Evolutionary conservation across 2,888 invertebrate genomes (phyloP).

Genomic region (Zaprionus lineosus): DNA sequence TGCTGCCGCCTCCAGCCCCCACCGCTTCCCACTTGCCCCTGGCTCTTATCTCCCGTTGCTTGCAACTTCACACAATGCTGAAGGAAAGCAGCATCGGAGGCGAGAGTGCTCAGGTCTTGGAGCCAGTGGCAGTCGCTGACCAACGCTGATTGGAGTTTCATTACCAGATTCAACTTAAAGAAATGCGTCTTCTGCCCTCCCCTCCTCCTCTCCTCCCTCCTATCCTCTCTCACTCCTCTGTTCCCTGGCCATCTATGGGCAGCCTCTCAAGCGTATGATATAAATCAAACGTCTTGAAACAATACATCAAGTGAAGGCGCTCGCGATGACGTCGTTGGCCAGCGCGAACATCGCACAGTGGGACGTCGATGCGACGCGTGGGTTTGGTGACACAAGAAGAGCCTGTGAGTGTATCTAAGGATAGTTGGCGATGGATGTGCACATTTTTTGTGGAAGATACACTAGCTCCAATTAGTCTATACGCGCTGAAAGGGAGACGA

Average conservation of each 20-base stretch:
- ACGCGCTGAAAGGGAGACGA: no score
- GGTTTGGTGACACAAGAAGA: no score
- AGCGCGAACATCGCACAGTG: no score
- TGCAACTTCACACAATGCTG: slow-evolving; percentile 27
- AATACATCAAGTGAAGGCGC: slow-evolving; percentile 69
- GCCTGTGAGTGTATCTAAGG: no score
- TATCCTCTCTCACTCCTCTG: background rate
- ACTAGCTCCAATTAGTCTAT: no score
- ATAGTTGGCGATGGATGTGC: no score
- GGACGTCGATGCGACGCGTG: no score
- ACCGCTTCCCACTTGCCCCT: slow-evolving; percentile 3
- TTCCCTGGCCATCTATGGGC: slow-evolving; percentile 1
- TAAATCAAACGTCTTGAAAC: slow-evolving; percentile 73
- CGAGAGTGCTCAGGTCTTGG: slow-evolving; percentile 11
- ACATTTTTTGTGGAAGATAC: no score
- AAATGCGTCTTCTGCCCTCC: slow-evolving; percentile 41
- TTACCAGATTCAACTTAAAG: slow-evolving; percentile 54
- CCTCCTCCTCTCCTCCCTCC: background rate
- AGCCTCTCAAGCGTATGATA: slow-evolving; percentile 41
- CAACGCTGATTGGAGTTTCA: slow-evolving; percentile 67
- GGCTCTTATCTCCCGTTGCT: no score
- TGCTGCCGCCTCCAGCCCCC: slow-evolving; percentile 16
- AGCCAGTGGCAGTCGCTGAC: slow-evolving; percentile 35
- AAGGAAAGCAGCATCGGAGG: slow-evolving; percentile 23
- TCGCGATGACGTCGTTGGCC: slow-evolving; percentile 34